Evolutionary conservation across 2,888 invertebrate species (phyloP).

Genomic region (Ceraclea dissimilis): DNA sequence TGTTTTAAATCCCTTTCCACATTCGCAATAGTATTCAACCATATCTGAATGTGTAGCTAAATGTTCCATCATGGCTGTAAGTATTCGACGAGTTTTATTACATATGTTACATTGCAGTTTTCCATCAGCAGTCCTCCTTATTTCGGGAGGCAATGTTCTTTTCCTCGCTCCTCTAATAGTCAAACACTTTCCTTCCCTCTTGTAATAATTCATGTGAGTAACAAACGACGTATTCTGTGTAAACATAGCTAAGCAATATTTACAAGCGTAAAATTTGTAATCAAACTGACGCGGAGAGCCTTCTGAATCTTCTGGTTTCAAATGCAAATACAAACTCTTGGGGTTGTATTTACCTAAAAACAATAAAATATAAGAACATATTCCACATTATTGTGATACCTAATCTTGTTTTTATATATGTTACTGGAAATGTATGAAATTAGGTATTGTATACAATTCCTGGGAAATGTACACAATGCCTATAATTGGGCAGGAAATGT

Average conservation of each 20-base stretch:
- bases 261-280: not conserved
- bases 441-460: too few species aligned
- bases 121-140: not conserved
- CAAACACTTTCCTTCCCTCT: not conserved
- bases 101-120: not conserved
- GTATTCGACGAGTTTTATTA: not conserved
- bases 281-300: not conserved
- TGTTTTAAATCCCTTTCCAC: not conserved
- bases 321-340: not conserved
- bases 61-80: not conserved
- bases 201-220: not conserved
- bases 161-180: not conserved
- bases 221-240: not conserved
- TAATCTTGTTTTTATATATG: too few species aligned
- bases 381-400: too few species aligned
- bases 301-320: not conserved
- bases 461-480: too few species aligned
- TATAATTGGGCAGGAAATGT: too few species aligned
- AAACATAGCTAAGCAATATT: not conserved
- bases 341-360: not conserved
- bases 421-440: too few species aligned
- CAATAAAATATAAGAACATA: too few species aligned
- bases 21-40: not conserved
- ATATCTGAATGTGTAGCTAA: not conserved
- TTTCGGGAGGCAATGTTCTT: not conserved